phyloP scores from a whole-genome alignment of 1,140 invertebrate genomes.

The Lepidurus packardi region DNA sequence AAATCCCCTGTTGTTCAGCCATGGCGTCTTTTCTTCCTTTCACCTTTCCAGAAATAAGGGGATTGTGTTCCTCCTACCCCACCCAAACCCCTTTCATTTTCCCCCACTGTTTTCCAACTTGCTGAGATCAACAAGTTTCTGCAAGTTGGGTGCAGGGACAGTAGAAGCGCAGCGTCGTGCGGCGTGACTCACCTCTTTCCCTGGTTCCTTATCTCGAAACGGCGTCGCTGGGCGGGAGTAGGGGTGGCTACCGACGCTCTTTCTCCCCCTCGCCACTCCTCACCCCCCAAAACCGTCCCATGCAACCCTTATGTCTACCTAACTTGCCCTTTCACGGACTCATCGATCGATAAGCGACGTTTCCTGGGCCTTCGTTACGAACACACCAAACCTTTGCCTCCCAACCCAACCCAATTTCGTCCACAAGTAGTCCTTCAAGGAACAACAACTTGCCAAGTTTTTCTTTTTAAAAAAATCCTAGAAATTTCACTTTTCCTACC shows the following conservation, averaged over 20 bases:
- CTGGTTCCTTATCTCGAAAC: background rate
- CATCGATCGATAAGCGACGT: constrained; percentile 17
- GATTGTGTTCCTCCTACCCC: background rate
- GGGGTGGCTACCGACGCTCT: background rate
- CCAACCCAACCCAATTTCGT: background rate
- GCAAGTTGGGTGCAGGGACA: background rate
- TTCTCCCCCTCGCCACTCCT: background rate
- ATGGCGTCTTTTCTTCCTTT: background rate
- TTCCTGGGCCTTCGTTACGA: background rate
- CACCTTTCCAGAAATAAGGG: background rate
- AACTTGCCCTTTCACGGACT: constrained; percentile 21
- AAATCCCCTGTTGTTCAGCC: background rate
- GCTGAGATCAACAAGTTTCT: constrained; percentile 18
- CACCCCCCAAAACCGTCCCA: background rate
- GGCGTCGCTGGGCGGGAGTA: background rate
- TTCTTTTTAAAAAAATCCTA: background rate
- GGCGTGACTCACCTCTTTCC: background rate
- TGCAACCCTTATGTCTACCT: constrained; percentile 21
- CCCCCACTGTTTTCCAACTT: background rate
- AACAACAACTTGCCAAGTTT: background rate
- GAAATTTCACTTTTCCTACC: background rate
- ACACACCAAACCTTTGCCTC: no score
- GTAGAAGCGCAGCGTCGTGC: background rate
- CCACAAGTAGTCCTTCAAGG: background rate
- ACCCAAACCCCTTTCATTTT: background rate